Percentiles rank a stretch among this genome's conserved stretches.
These are phyloP conservation scores for Melanocharis versteri DNA, from an alignment of 2,113 vertebrate species.

Conservation along the genomic window DNA sequence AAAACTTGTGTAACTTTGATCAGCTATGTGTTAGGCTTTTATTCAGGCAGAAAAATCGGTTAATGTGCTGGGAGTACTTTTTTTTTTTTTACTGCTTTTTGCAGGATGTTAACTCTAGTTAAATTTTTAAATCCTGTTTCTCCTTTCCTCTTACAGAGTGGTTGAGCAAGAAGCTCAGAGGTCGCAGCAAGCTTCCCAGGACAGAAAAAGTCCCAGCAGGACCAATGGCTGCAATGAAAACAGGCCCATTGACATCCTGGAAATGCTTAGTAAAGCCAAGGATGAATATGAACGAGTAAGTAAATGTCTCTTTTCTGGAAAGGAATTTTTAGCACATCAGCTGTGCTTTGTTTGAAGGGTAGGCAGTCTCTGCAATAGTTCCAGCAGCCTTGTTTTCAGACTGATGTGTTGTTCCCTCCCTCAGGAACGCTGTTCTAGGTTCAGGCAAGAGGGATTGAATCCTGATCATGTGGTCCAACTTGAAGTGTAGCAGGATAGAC, in stretches of 20 bases:
- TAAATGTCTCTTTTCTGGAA: not conserved
- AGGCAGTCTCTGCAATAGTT: not conserved
- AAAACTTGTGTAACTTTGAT: not conserved
- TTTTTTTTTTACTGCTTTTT: not conserved
- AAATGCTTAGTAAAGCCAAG: constrained; percentile 96
- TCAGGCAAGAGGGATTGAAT: not conserved
- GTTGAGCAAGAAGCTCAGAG: constrained; percentile 87
- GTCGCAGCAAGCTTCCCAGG: constrained; percentile 78
- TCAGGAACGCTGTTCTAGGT: not conserved
- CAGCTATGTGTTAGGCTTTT: not conserved
- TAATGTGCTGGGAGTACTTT: not conserved
- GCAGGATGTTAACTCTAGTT: not conserved
- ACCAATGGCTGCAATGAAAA: constrained; percentile 82
- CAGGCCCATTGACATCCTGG: constrained; percentile 87
- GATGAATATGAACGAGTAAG: constrained; percentile 93
- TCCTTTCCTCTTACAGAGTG: constrained; percentile 74
- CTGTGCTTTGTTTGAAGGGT: not conserved
- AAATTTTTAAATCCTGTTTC: not conserved
- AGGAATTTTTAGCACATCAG: not conserved
- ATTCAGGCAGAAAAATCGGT: not conserved
- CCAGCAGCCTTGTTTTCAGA: not conserved
- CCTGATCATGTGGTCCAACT: not conserved
- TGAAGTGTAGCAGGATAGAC: not conserved
- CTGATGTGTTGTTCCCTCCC: not conserved
- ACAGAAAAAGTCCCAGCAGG: constrained; percentile 75